A percentile compares a stretch with the other conserved stretches of the same genome.
phyloP scores from a whole-genome alignment of 1,140 invertebrate genomes.

The Drosophila navojoa region DNA sequence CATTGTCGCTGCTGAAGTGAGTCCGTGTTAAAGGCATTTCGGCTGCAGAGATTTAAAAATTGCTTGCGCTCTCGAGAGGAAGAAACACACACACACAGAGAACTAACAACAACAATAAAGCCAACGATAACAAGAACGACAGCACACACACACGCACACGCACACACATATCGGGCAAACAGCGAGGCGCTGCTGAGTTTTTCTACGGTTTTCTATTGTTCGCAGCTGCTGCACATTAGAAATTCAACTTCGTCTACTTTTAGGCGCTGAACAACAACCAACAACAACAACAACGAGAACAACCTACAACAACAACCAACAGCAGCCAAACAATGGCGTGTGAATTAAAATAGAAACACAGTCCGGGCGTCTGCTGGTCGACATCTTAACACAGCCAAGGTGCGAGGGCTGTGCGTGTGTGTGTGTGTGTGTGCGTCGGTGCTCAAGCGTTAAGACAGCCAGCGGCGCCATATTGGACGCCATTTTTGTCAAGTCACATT shows the following conservation, averaged over 20 bases:
- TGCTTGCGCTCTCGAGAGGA: slow-evolving; percentile 47
- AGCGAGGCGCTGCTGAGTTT: slow-evolving; percentile 30
- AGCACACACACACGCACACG: slow-evolving; percentile 58
- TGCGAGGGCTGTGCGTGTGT: slow-evolving; percentile 49
- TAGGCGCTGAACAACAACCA: slow-evolving; percentile 60
- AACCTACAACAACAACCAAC: slow-evolving; percentile 12
- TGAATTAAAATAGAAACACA: slow-evolving; percentile 77
- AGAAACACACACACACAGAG: slow-evolving; percentile 11
- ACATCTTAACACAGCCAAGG: slow-evolving; percentile 67
- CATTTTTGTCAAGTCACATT: slow-evolving; percentile 83
- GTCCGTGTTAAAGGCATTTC: too few relatives aligned
- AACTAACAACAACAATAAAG: slow-evolving; percentile 60
- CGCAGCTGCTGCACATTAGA: slow-evolving; percentile 79
- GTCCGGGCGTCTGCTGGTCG: slow-evolving; percentile 57
- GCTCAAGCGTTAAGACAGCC: slow-evolving; percentile 65
- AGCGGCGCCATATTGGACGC: slow-evolving; percentile 66
- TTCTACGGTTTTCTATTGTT: slow-evolving; percentile 66
- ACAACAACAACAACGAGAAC: slow-evolving; percentile 1
- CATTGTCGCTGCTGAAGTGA: background rate
- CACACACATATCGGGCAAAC: slow-evolving; percentile 63
- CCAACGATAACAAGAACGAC: slow-evolving; percentile 43
- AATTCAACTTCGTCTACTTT: slow-evolving; percentile 80
- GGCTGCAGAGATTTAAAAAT: slow-evolving; percentile 61
- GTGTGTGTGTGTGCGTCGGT: slow-evolving; percentile 53
- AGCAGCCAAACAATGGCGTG: slow-evolving; percentile 68